Percentiles rank a stretch among this genome's conserved stretches.
Evolutionary conservation across 2,113 vertebrate genomes (phyloP).

Genomic region (Orientallactaga bullata): DNA sequence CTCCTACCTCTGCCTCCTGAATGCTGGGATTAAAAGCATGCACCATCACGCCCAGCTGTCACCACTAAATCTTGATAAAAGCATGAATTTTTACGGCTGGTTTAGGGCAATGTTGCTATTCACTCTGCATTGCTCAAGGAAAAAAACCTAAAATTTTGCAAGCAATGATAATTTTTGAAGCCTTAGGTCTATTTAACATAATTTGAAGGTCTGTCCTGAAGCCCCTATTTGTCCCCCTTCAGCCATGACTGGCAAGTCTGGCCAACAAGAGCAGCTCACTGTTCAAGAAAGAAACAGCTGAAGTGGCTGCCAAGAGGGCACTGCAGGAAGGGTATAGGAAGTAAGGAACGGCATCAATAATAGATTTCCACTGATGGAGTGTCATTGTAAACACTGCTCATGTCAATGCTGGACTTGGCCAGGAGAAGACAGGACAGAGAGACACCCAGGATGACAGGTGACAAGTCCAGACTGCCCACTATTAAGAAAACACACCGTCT

Average conservation of each 20-base stretch:
- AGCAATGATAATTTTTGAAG: not conserved
- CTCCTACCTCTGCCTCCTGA: no score
- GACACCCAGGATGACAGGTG: not conserved
- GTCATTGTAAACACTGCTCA: not conserved
- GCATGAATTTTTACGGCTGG: not conserved
- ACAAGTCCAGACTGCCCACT: not conserved
- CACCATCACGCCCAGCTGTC: no score
- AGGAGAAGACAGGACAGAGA: not conserved
- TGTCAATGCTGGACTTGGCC: not conserved
- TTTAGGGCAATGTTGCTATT: not conserved
- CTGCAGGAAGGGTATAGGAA: not conserved
- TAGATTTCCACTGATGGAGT: conserved; percentile 5
- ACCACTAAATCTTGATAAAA: not conserved
- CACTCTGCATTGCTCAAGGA: no score
- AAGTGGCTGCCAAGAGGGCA: not conserved
- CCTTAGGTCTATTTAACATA: not conserved
- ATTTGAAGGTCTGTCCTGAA: not conserved
- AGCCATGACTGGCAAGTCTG: not conserved
- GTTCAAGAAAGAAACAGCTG: not conserved
- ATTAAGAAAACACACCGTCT: not conserved
- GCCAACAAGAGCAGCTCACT: not conserved
- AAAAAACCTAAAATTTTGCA: not conserved
- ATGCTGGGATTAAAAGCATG: no score
- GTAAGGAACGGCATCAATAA: not conserved
- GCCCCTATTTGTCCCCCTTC: not conserved